Conservation (phyloP, 1,140 invertebrate genomes). For the Cydia strobilella region DNA sequence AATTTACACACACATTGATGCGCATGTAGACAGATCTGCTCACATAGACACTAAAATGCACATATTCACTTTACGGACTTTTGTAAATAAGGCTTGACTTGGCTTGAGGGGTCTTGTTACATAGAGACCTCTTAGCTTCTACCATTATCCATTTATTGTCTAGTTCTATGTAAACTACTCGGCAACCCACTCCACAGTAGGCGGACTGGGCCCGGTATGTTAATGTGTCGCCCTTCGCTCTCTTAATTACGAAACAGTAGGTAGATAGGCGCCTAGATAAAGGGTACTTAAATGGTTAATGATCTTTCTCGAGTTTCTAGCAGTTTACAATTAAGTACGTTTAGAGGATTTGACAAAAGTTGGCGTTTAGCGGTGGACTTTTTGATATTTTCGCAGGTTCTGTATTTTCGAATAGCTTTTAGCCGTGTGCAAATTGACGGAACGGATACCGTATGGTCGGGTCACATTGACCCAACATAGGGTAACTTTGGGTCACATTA, state of each 20-base stretch:
- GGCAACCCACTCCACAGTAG: conserved; percentile 16
- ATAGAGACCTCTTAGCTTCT: conserved; percentile 21
- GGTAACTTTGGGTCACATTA: no score
- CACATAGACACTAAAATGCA: no score
- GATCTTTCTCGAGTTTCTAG: neutral
- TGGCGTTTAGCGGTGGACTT: neutral
- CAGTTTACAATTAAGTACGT: neutral
- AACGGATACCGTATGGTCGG: no score
- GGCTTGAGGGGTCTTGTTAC: neutral
- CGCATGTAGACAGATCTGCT: no score
- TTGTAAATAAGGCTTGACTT: no score
- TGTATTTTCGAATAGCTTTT: no score
- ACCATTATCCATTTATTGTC: conserved; percentile 2
- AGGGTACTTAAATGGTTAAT: conserved; percentile 7
- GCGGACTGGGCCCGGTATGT: conserved; percentile 27
- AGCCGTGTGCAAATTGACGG: no score
- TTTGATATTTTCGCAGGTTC: no score
- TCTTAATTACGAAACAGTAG: conserved; percentile 26
- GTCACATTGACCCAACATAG: no score
- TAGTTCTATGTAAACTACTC: neutral
- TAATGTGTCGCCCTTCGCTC: conserved; percentile 24
- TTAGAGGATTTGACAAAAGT: neutral
- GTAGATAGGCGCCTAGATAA: conserved; percentile 27
- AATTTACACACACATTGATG: no score
- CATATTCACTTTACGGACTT: no score